Base-by-base conservation (phyloP, 2,888 invertebrate genomes). In the Euclidia mi region DNA sequence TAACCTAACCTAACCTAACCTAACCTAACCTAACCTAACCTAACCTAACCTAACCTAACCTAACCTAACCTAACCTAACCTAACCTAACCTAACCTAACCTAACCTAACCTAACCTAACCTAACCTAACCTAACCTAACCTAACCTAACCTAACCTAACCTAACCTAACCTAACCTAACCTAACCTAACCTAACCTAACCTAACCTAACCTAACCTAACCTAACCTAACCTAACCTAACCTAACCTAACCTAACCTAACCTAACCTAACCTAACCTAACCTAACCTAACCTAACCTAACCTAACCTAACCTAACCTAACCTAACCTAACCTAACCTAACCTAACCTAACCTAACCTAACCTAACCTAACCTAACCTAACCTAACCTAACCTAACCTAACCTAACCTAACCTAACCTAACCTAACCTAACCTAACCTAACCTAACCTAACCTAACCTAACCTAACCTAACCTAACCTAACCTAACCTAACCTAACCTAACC, bases 41-140 rank as follows among this genome's bases (percentile, higher is more conserved):
- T 47, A 47, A 47, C 47, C 47, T 47, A 52, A 52, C 52, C 44
- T 51, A 51, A 51, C 51, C 44, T 51, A 51, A 53, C 48, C 48
- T 46, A 53, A 53, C 53, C 53, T 53, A 53, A 53, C 53, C 53
- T 53, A 53, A 53, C 53, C 53, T 53, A 53, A 53, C 53, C 53
- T 53, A 53, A 47, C 47, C 47, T 47, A 47, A 47, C 47, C 47
- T 47, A 47, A 47, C 49, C 49, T 49, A 49, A 49, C 49, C 49
- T 49, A 49, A 49, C 49, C 49, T 49, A 49, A 49, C 49, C 41
- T 49, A 49, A 49, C 49, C 49, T 49, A 49, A 49, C 49, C 49
- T 49, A 49, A 49, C 49, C 49, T 49, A 49, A 49, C 49, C 49
- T 49, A 49, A 49, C 40, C 41, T 49, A 34, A 41, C 40, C 41